Conservation (phyloP, 1,140 invertebrate species). For the Caenorhabditis elegans region WBcel235 BX284604.4:10340001-10340500, state of each 20-base stretch:
- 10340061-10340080: too few relatives aligned
- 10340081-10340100: too few relatives aligned
- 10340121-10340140: conserved; percentile 99
- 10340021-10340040: too few relatives aligned
- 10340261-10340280: conserved; percentile 18
- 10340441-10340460: neutral
- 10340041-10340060: too few relatives aligned
- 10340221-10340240: neutral
- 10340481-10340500: conserved; percentile 43
- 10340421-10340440: neutral
- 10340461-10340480: neutral
- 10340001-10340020: too few relatives aligned
- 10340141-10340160: conserved; percentile 78
- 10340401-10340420: neutral
- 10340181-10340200: conserved; percentile 40
- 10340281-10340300: neutral
- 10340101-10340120: conserved; percentile 97
- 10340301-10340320: conserved; percentile 36
- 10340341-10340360: neutral
- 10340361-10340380: neutral
- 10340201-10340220: neutral
- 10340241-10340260: neutral
- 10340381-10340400: neutral
- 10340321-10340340: conserved; percentile 8
- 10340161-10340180: conserved; percentile 60